Percentiles rank a stretch among this genome's conserved stretches.
These are phyloP conservation scores for Caranx ignobilis DNA, from an alignment of 2,113 vertebrate genomes.

Conservation along the genomic window DNA sequence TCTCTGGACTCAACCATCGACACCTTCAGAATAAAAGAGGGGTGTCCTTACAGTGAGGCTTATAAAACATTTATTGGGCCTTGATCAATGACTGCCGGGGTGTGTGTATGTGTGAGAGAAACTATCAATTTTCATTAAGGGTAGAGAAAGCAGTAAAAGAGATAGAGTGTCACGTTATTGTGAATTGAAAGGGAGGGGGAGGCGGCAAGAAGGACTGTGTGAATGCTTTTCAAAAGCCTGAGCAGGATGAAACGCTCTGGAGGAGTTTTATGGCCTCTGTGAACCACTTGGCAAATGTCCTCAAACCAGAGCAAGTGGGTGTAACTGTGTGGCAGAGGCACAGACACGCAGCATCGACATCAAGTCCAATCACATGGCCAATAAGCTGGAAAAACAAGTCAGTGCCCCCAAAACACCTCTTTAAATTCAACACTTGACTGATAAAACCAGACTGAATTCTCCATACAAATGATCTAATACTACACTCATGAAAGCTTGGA, in stretches of 20 bases:
- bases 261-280: slow-evolving; percentile 61
- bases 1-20: slow-evolving; percentile 39
- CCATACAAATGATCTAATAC: not conserved
- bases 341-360: slow-evolving; percentile 27
- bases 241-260: slow-evolving; percentile 65
- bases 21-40: slow-evolving; percentile 53
- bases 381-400: slow-evolving; percentile 26
- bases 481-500: not conserved
- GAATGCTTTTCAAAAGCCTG: slow-evolving; percentile 70
- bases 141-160: slow-evolving; percentile 62
- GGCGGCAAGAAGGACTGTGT: slow-evolving; percentile 49
- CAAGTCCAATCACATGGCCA: slow-evolving; percentile 8
- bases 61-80: slow-evolving; percentile 75
- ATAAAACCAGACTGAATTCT: not conserved
- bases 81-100: slow-evolving; percentile 63
- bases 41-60: slow-evolving; percentile 53
- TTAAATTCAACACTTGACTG: not conserved
- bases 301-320: slow-evolving; percentile 58
- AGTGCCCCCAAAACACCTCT: not conserved
- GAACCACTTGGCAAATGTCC: slow-evolving; percentile 71
- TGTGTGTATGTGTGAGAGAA: slow-evolving; percentile 47
- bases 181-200: slow-evolving; percentile 58
- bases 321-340: slow-evolving; percentile 27
- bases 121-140: slow-evolving; percentile 75
- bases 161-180: slow-evolving; percentile 73